A percentile compares a stretch with the other conserved stretches of the same genome.
Evolutionary conservation across 2,113 vertebrate genomes (phyloP).

Genomic region (Sardina pilchardus): DNA sequence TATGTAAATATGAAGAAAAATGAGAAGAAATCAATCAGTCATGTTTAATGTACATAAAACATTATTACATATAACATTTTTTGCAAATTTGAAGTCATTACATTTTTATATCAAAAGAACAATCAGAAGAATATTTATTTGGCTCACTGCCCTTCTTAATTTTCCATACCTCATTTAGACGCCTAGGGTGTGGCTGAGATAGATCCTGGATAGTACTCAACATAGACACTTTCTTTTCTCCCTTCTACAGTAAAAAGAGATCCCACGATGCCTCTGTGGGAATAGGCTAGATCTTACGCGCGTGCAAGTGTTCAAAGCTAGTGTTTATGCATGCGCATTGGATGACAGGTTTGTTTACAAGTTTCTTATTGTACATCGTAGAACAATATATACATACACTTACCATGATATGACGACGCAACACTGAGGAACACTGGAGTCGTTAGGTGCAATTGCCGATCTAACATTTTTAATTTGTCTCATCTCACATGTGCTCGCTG

Average conservation of each 20-base stretch:
- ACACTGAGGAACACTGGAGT: background rate
- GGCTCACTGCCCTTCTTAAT: background rate
- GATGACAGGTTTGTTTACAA: background rate
- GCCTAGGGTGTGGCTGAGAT: background rate
- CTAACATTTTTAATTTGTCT: slow-evolving; percentile 6
- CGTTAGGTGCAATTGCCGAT: background rate
- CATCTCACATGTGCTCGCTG: background rate
- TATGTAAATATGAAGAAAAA: too few relatives aligned
- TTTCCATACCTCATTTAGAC: background rate
- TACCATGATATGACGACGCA: background rate
- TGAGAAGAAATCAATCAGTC: too few relatives aligned
- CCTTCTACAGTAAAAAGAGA: background rate
- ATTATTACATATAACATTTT: too few relatives aligned
- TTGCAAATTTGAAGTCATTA: background rate
- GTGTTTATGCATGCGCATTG: background rate
- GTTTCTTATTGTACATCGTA: background rate
- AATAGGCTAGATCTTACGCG: background rate
- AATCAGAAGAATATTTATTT: background rate
- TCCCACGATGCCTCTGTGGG: background rate
- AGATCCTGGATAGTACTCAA: background rate
- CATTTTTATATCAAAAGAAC: background rate
- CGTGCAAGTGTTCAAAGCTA: background rate
- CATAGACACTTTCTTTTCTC: background rate
- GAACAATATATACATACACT: background rate
- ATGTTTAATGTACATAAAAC: too few relatives aligned